These are phyloP conservation scores for Dicentrarchus labrax DNA, from an alignment of 2,113 vertebrate species.

Conservation along the genomic window DNA sequence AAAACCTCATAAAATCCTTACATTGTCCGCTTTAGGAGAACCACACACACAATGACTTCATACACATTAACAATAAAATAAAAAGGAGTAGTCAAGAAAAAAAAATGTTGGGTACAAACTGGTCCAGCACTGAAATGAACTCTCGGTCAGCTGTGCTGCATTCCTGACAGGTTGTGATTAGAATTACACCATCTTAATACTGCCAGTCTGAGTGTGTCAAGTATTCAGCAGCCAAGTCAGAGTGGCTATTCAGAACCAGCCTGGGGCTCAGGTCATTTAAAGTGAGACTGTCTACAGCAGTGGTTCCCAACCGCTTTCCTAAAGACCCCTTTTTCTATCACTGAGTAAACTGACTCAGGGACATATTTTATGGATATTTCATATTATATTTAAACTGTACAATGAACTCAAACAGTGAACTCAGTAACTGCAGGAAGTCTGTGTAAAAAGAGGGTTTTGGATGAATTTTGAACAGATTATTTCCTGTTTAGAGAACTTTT, in stretches of 20 bases:
- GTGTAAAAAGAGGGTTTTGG: too few species aligned
- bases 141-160: not conserved
- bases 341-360: too few species aligned
- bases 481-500: too few species aligned
- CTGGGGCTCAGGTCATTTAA: not conserved
- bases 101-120: not conserved
- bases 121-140: conserved; percentile 16
- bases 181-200: not conserved
- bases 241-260: not conserved
- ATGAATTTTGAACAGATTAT: too few species aligned
- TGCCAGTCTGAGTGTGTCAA: not conserved
- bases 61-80: not conserved
- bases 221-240: not conserved
- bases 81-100: not conserved
- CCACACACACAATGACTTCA: not conserved
- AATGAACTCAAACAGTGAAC: too few species aligned
- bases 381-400: too few species aligned
- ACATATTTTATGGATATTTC: too few species aligned
- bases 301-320: too few species aligned
- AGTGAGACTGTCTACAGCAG: not conserved
- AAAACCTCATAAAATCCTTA: not conserved
- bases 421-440: too few species aligned
- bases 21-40: conserved; percentile 4
- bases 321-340: too few species aligned
- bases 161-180: conserved; percentile 20